A percentile compares a stretch with the other conserved stretches of the same genome.
Evolutionary conservation across 2,888 invertebrate genomes (phyloP).

Genomic region (Notodonta dromedarius): DNA sequence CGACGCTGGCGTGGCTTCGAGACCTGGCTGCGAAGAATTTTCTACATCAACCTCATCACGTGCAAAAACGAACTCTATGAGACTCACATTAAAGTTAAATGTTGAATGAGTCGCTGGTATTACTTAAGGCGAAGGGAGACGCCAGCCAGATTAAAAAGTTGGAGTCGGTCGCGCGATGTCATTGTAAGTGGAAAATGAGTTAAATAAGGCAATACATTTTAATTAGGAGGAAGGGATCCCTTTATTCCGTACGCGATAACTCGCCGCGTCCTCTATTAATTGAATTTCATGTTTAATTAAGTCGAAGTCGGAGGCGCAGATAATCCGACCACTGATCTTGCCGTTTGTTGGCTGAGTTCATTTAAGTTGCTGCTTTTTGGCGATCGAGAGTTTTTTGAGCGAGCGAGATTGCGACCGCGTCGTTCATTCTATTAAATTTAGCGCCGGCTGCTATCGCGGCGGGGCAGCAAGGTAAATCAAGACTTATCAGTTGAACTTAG

Average conservation of each 20-base stretch:
- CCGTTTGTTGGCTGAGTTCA: constrained; percentile 56
- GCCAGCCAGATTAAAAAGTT: constrained; percentile 81
- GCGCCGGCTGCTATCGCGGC: constrained; percentile 2
- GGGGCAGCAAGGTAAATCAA: constrained; percentile 18
- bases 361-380: constrained; percentile 65
- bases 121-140: constrained; percentile 69
- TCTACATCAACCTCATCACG: constrained; percentile 37
- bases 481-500: constrained; percentile 13
- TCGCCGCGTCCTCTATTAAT: constrained; percentile 79
- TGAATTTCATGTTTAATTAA: constrained; percentile 84
- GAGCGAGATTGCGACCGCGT: constrained; percentile 35
- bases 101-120: constrained; percentile 17
- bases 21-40: constrained; percentile 69
- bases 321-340: constrained; percentile 72
- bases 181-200: constrained; percentile 84
- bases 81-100: constrained; percentile 19
- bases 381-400: constrained; percentile 53
- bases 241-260: constrained; percentile 82
- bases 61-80: constrained; percentile 38
- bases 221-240: constrained; percentile 82
- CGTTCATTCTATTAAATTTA: constrained; percentile 13
- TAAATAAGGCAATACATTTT: constrained; percentile 85
- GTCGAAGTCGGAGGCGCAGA: constrained; percentile 67
- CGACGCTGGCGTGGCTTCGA: constrained; percentile 55
- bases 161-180: constrained; percentile 80